These are phyloP conservation scores for Biston betularia DNA, from an alignment of 2,888 invertebrate species.

Conservation along the genomic window DNA sequence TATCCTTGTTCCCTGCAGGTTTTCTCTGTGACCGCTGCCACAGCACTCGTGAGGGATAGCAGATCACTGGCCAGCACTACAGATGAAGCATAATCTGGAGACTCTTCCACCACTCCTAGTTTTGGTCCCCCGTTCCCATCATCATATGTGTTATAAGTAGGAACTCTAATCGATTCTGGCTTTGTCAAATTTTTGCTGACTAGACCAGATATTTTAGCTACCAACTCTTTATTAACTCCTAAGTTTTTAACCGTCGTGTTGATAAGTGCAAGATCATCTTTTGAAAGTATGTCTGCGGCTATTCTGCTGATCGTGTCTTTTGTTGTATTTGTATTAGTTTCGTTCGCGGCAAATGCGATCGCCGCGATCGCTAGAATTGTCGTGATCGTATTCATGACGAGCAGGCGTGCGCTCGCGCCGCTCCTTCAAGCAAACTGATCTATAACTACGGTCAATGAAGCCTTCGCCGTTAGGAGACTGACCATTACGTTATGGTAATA, in stretches of 20 bases:
- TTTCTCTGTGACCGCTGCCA: slow-evolving; percentile 76
- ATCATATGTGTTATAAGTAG: slow-evolving; percentile 53
- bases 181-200: slow-evolving; percentile 55
- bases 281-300: slow-evolving; percentile 43
- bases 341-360: slow-evolving; percentile 51
- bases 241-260: slow-evolving; percentile 65
- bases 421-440: slow-evolving; percentile 64
- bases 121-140: slow-evolving; percentile 56
- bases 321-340: slow-evolving; percentile 31
- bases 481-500: slow-evolving; percentile 64
- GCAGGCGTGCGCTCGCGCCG: slow-evolving; percentile 76
- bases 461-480: slow-evolving; percentile 50
- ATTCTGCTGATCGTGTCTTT: slow-evolving; percentile 55
- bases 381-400: slow-evolving; percentile 63
- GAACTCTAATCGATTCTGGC: slow-evolving; percentile 41
- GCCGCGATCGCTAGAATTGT: slow-evolving; percentile 67
- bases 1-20: slow-evolving; percentile 82
- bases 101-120: slow-evolving; percentile 69
- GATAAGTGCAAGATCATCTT: slow-evolving; percentile 56
- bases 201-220: slow-evolving; percentile 62
- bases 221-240: slow-evolving; percentile 63
- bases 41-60: slow-evolving; percentile 77
- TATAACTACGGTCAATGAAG: slow-evolving; percentile 43
- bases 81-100: slow-evolving; percentile 81
- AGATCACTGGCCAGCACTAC: slow-evolving; percentile 81